Percentiles rank a stretch among this genome's conserved stretches.
phyloP scores from a whole-genome alignment of 2,113 vertebrate species.

The Tetraodon nigroviridis region DNA sequence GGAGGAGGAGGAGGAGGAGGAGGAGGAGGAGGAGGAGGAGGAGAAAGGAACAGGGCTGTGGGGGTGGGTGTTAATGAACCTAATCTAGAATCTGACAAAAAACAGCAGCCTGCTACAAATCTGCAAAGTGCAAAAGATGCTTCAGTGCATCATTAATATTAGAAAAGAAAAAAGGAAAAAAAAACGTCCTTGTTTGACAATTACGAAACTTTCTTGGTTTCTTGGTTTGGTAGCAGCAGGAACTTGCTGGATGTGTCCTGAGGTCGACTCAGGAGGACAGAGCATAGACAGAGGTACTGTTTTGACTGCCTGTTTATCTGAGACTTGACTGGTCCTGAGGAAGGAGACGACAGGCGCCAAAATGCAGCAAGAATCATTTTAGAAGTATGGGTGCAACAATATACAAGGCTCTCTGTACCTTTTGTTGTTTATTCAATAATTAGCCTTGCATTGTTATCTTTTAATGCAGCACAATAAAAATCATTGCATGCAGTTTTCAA shows the following conservation, averaged over 20 bases:
- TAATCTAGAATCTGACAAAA: too few relatives aligned
- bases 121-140: not conserved
- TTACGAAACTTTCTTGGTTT: not conserved
- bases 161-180: not conserved
- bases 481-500: too few relatives aligned
- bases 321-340: not conserved
- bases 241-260: not conserved
- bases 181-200: too few relatives aligned
- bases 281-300: not conserved
- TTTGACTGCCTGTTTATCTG: not conserved
- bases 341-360: too few relatives aligned
- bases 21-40: not conserved
- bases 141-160: not conserved
- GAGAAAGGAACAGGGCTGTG: not conserved
- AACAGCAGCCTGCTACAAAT: not conserved
- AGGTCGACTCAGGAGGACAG: not conserved
- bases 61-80: not conserved
- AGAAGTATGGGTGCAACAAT: too few relatives aligned
- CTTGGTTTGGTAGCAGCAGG: not conserved
- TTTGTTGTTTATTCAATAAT: too few relatives aligned
- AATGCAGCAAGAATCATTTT: too few relatives aligned
- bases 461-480: too few relatives aligned
- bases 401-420: too few relatives aligned
- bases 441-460: too few relatives aligned
- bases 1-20: slow-evolving; percentile 6